phyloP scores from a whole-genome alignment of 2,888 invertebrate species.

The Dryobota labecula region DNA sequence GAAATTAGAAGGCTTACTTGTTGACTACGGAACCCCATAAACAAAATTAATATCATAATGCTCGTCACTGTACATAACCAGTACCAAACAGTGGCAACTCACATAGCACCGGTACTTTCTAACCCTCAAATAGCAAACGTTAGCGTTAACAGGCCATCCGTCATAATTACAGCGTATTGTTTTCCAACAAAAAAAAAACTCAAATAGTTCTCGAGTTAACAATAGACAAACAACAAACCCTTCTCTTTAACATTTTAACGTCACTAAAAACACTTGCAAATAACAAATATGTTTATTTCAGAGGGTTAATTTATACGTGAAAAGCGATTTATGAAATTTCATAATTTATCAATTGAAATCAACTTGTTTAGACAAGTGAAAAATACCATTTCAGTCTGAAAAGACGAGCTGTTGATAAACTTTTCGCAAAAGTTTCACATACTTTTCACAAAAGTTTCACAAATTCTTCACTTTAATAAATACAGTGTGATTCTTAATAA shows the following conservation, averaged over 20 bases:
- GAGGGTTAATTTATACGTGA: constrained; percentile 39
- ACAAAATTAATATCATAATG: too few species aligned
- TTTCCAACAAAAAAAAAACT: constrained; percentile 75
- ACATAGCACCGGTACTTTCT: neutral
- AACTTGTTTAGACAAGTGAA: neutral
- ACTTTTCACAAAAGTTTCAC: too few species aligned
- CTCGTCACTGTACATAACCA: neutral
- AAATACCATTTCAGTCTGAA: neutral
- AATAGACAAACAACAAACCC: constrained; percentile 80
- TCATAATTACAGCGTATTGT: constrained; percentile 76
- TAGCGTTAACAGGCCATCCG: constrained; percentile 57
- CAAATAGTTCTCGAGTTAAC: constrained; percentile 79
- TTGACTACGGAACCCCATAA: too few species aligned
- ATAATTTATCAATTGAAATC: neutral
- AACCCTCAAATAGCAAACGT: constrained; percentile 16
- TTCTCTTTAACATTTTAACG: constrained; percentile 83
- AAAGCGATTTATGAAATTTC: constrained; percentile 60
- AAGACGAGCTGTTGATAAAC: neutral
- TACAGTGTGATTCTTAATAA: too few species aligned
- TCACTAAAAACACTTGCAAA: constrained; percentile 72
- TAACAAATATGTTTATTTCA: constrained; percentile 45
- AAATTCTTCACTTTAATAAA: too few species aligned
- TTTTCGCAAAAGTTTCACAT: too few species aligned
- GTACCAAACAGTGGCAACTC: neutral
- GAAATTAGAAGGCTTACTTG: too few species aligned